These are phyloP conservation scores for Pelosia muscerda DNA, from an alignment of 2,888 invertebrate genomes.

Conservation along the genomic window DNA sequence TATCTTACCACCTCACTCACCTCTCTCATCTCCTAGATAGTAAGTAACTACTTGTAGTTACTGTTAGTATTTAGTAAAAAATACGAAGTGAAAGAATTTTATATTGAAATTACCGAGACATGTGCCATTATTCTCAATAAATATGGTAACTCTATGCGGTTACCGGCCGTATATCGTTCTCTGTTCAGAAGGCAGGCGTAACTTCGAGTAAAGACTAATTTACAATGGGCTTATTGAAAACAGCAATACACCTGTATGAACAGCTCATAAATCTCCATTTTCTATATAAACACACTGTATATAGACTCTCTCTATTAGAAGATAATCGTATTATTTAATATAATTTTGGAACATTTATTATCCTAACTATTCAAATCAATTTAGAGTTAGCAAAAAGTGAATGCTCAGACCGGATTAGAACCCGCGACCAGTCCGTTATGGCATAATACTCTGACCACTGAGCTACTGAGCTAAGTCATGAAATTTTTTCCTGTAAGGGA, in stretches of 20 bases:
- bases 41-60: not conserved
- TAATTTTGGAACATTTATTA: no score
- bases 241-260: constrained; percentile 48
- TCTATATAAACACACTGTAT: constrained; percentile 13
- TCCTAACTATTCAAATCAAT: no score
- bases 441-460: no score
- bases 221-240: constrained; percentile 62
- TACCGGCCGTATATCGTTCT: constrained; percentile 29
- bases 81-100: not conserved
- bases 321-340: not conserved
- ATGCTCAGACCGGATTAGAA: no score
- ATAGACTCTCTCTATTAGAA: constrained; percentile 5
- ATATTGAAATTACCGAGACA: not conserved
- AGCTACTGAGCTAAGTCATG: no score
- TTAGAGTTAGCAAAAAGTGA: no score
- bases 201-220: constrained; percentile 60
- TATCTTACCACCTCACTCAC: no score
- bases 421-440: no score
- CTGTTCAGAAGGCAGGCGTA: constrained; percentile 42
- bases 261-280: constrained; percentile 43
- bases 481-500: no score
- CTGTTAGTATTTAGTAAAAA: not conserved
- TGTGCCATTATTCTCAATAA: not conserved
- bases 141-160: constrained; percentile 18
- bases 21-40: no score